These are phyloP conservation scores for Tholera decimalis DNA, from an alignment of 2,888 invertebrate genomes.

Conservation along the genomic window DNA sequence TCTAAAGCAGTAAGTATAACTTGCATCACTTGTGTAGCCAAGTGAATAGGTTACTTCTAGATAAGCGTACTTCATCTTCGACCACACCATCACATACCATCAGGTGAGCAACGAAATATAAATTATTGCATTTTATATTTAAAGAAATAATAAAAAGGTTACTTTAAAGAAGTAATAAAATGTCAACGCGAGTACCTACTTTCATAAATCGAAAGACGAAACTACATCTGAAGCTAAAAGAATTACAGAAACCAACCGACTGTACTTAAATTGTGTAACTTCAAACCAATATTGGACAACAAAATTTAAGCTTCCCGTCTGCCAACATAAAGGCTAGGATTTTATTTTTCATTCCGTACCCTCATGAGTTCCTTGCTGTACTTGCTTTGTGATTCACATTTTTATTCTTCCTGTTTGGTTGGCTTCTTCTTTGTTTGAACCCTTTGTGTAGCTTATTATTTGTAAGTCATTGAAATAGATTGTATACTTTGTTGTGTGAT, in stretches of 20 bases:
- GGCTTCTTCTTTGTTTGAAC: conserved; percentile 35
- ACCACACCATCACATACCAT: too few relatives aligned
- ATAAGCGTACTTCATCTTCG: too few relatives aligned
- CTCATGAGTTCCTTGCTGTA: conserved; percentile 52
- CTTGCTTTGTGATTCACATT: conserved; percentile 53
- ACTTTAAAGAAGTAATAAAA: not conserved
- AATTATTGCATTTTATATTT: too few relatives aligned
- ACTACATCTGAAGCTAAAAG: conserved; percentile 11
- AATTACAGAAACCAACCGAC: conserved; percentile 23
- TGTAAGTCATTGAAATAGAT: conserved; percentile 40
- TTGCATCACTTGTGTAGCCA: too few relatives aligned
- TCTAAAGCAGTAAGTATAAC: too few relatives aligned
- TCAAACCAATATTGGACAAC: conserved; percentile 55
- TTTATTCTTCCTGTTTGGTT: conserved; percentile 37
- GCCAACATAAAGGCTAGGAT: conserved; percentile 37
- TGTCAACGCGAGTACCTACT: not conserved
- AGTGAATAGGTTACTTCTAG: too few relatives aligned
- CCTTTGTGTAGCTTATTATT: conserved; percentile 46
- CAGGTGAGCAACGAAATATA: too few relatives aligned
- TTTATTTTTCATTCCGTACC: conserved; percentile 50
- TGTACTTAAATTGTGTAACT: conserved; percentile 37
- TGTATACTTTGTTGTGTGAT: conserved; percentile 31
- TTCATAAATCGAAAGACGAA: not conserved
- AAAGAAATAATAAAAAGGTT: too few relatives aligned
- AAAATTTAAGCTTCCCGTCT: conserved; percentile 49